These are phyloP conservation scores for Drosophila neonasuta DNA, from an alignment of 2,888 invertebrate genomes.

Conservation along the genomic window DNA sequence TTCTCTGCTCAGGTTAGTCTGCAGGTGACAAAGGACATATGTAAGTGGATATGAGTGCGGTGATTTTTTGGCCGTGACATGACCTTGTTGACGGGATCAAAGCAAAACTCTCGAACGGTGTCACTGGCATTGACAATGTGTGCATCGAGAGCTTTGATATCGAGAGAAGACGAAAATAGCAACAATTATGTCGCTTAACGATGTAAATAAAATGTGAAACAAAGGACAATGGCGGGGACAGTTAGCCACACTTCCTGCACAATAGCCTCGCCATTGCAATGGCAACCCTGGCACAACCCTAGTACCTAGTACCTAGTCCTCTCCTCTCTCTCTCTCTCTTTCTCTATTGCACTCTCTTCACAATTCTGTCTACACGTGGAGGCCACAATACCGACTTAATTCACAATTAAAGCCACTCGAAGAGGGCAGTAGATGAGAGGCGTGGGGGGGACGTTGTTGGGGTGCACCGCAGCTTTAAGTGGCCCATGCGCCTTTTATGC, in stretches of 20 bases:
- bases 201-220: constrained; percentile 63
- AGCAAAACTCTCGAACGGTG: constrained; percentile 61
- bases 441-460: background rate
- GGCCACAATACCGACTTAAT: constrained; percentile 81
- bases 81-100: constrained; percentile 65
- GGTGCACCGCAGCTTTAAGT: constrained; percentile 55
- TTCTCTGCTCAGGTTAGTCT: constrained; percentile 12
- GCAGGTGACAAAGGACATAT: constrained; percentile 35
- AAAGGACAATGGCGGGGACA: constrained; percentile 50
- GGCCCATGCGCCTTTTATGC: constrained; percentile 67
- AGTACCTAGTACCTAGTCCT: background rate
- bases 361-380: constrained; percentile 53
- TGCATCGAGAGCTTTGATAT: constrained; percentile 66
- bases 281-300: constrained; percentile 40
- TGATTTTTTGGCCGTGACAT: constrained; percentile 48
- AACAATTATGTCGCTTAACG: constrained; percentile 73
- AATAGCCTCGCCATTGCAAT: constrained; percentile 69
- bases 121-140: constrained; percentile 73
- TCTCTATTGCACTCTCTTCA: background rate
- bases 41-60: constrained; percentile 21
- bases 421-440: constrained; percentile 37
- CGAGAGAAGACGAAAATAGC: constrained; percentile 56
- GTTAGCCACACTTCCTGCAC: constrained; percentile 60
- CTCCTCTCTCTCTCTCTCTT: background rate
- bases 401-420: constrained; percentile 81